Conservation (phyloP, 2,113 vertebrate genomes). For the Siniperca knerii region DNA sequence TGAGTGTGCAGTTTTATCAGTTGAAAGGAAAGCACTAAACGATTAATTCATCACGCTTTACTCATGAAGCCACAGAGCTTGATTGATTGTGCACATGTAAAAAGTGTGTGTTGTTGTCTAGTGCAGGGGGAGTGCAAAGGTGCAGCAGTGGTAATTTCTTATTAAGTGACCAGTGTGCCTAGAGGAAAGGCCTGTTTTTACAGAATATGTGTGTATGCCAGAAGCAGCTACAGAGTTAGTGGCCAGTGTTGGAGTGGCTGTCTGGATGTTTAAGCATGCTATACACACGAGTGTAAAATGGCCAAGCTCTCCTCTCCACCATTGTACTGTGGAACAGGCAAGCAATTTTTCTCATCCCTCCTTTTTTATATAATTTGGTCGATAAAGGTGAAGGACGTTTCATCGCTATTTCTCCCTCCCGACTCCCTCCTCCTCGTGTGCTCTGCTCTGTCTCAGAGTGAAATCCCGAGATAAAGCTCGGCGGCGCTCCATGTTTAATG, state of each 20-base stretch:
- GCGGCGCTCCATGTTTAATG: conserved; percentile 84
- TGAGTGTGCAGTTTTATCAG: conserved; percentile 13
- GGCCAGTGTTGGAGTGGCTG: conserved; percentile 34
- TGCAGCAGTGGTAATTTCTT: conserved; percentile 70
- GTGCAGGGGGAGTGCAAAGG: conserved; percentile 15
- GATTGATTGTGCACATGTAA: conserved; percentile 28
- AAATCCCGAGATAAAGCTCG: conserved; percentile 84
- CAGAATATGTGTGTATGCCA: conserved; percentile 34
- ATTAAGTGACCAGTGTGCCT: conserved; percentile 57
- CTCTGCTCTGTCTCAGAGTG: conserved; percentile 79
- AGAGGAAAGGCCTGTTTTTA: conserved; percentile 48
- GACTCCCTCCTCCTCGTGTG: conserved; percentile 58
- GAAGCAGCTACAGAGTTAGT: conserved; percentile 33
- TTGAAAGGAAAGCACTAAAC: conserved; percentile 27
- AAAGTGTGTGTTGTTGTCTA: conserved; percentile 27
- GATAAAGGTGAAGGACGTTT: conserved; percentile 86
- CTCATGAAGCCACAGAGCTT: conserved; percentile 8
- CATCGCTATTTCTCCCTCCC: conserved; percentile 70
- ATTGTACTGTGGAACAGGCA: conserved; percentile 65
- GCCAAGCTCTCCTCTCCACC: conserved; percentile 47
- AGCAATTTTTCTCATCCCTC: conserved; percentile 76
- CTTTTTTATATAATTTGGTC: conserved; percentile 80
- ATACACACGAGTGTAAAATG: conserved; percentile 51
- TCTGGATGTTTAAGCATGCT: conserved; percentile 63
- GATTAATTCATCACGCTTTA: conserved; percentile 2